A percentile compares a stretch with the other conserved stretches of the same genome.
These are phyloP conservation scores for Chelon labrosus DNA, from an alignment of 2,797 vertebrate genomes.

Conservation along the genomic window DNA sequence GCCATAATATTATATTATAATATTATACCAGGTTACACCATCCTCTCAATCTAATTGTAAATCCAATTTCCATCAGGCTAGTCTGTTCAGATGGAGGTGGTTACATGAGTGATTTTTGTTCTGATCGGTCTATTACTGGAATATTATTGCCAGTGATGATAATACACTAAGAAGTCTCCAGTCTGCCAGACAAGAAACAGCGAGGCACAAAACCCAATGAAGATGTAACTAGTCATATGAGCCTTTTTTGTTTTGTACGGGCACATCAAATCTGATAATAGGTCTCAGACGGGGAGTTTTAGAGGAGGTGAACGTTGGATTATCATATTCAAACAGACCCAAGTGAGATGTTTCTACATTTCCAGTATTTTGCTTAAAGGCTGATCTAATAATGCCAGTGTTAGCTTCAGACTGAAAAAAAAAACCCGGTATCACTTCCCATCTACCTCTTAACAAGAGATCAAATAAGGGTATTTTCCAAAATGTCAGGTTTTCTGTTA, in stretches of 20 bases:
- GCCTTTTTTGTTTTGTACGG: neutral
- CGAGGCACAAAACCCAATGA: neutral
- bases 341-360: neutral
- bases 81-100: too few relatives aligned
- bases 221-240: neutral
- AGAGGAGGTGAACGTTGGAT: neutral
- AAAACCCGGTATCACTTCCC: neutral
- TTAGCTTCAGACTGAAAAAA: neutral
- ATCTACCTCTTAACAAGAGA: neutral
- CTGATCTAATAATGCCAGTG: neutral
- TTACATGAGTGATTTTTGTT: too few relatives aligned
- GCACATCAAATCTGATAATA: neutral
- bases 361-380: neutral
- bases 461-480: neutral
- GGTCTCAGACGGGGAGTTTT: neutral
- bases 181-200: neutral
- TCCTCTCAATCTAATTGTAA: too few relatives aligned
- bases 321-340: neutral
- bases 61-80: too few relatives aligned
- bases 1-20: too few relatives aligned
- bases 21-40: too few relatives aligned
- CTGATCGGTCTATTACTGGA: too few relatives aligned
- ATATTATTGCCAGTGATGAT: too few relatives aligned
- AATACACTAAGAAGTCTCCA: neutral
- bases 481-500: slow-evolving; percentile 10